Evolutionary conservation across 2,888 invertebrate genomes (phyloP), one percentile per base, ranked within the genome.

Genomic region (Choristoneura rosaceana): DNA sequence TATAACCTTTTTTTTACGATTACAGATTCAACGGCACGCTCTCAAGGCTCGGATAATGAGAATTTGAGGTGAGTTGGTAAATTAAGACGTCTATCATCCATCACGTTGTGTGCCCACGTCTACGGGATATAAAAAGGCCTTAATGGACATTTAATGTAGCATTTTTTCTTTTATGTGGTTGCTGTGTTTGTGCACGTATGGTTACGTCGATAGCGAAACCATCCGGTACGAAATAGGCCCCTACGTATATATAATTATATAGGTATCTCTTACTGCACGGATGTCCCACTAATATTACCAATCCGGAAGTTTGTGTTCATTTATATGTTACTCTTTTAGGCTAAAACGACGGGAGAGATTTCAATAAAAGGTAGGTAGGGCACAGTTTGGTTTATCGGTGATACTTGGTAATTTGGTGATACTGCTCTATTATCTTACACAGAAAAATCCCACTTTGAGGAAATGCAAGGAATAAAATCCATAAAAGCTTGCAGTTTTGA

Each of bases 51-150:
- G 78, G 74, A 78, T 81, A 82, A 82, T 83, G 82, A 85, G 81
- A 78, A 89, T 89, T 90, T 91, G 90, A 92, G 91, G 92, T 91
- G 79, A 87, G 89, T 82, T 69, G 76, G 76, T 78, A 80, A 82
- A 82, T 80, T 80, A 80, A 77, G 73, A 74, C 74, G 74, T 79
- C 78, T 76, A 79, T 78, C 79, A 78, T 78, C 76, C 74, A 76
- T 76, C 76, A 77, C 69, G 69, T 34, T 61, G 67, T 69, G 69
- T 62, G 63, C 68, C 69, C 74, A 50, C 75, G 74, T 69, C 70
- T 66, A 52, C 25, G 63, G 52, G 55, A 55, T 52, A 68, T 41
- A 75, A 74, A 78, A 77, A 78, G 70, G 73, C 78, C 81, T 79
- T 84, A 84, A 85, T 84, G 81, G 84, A 84, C 81, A 82, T 84